Conservation (phyloP, 2,113 vertebrate species). For the Syngnathus scovelli region DNA sequence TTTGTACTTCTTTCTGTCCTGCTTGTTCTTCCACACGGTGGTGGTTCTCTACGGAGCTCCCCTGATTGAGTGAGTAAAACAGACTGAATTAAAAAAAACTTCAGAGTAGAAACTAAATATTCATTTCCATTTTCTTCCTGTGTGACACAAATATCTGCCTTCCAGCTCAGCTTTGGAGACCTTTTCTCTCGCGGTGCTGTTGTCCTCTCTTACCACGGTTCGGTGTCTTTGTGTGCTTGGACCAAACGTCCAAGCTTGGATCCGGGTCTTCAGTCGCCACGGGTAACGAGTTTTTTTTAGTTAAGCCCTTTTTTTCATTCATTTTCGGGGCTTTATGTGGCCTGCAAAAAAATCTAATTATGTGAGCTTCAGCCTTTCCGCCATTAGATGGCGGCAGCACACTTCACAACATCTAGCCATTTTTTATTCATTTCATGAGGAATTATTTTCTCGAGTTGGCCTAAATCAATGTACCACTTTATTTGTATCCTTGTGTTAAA, state of each 20-base stretch:
- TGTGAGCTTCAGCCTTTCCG: too few relatives aligned
- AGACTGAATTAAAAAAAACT: neutral
- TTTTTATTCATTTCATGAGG: neutral
- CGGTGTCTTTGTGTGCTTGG: conserved; percentile 90
- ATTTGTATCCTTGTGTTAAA: neutral
- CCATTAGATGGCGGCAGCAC: conserved; percentile 28
- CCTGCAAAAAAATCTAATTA: too few relatives aligned
- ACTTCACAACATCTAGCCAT: neutral
- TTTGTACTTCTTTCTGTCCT: conserved; percentile 87
- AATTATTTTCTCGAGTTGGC: neutral
- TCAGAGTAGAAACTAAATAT: neutral
- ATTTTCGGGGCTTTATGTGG: too few relatives aligned
- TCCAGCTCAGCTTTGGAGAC: conserved; percentile 85
- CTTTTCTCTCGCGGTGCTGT: conserved; percentile 83
- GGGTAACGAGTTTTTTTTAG: conserved; percentile 66
- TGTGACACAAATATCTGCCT: neutral
- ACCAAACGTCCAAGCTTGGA: conserved; percentile 89
- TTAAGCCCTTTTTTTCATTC: too few relatives aligned
- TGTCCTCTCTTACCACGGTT: conserved; percentile 87
- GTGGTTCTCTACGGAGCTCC: conserved; percentile 94
- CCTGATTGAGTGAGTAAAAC: conserved; percentile 85
- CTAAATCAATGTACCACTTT: neutral
- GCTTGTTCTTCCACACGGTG: conserved; percentile 85
- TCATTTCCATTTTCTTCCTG: neutral
- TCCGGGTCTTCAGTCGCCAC: conserved; percentile 91